Conservation (phyloP, 2,113 vertebrate genomes). For the Sterrhoptilus dennistouni region DNA sequence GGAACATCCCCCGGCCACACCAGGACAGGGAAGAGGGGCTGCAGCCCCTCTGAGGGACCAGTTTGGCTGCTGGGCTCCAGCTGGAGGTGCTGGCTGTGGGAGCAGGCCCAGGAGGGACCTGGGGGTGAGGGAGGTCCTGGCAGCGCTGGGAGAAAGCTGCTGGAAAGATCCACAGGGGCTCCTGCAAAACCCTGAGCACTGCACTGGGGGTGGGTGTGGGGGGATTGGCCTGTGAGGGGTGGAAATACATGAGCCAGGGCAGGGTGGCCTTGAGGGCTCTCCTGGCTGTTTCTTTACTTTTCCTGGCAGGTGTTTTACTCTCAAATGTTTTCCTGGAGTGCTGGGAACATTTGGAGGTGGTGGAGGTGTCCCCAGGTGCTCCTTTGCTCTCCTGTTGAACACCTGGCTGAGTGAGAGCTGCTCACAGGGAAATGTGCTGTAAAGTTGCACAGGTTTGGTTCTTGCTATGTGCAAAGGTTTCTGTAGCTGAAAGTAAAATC, state of each 20-base stretch:
- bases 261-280: background rate
- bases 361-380: background rate
- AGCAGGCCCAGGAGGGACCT: accelerated
- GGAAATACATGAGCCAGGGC: background rate
- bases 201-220: accelerated
- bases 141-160: too few relatives aligned
- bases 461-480: background rate
- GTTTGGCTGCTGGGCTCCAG: background rate
- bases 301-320: background rate
- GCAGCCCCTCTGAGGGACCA: background rate
- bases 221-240: background rate
- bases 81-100: background rate
- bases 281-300: too few relatives aligned
- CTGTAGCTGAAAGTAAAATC: background rate
- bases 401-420: background rate
- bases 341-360: background rate
- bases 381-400: background rate
- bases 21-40: background rate
- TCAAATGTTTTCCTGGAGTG: background rate
- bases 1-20: accelerated
- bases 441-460: background rate
- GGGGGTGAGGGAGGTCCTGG: background rate
- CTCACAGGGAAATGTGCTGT: accelerated
- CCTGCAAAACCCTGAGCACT: background rate
- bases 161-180: background rate